Percentiles rank a stretch among this genome's conserved stretches.
Conservation (phyloP, 2,888 invertebrate species). For the Acronicta alni region DNA sequence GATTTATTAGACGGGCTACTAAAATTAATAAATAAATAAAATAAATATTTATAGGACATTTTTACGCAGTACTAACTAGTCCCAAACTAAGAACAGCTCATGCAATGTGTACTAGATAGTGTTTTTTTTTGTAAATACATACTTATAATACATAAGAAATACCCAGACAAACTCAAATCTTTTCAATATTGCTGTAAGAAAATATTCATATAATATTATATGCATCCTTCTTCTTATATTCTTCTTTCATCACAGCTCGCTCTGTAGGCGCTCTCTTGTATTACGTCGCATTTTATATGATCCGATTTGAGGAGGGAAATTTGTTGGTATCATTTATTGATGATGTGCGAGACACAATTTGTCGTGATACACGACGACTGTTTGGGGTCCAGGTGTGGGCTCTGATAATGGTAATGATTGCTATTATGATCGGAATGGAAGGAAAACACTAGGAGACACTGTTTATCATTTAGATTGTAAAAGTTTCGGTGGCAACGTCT, state of each 20-base stretch:
- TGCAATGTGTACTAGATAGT: too few species aligned
- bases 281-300: slow-evolving; percentile 37
- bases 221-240: not conserved
- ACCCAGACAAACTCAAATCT: too few species aligned
- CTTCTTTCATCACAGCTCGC: not conserved
- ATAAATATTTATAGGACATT: too few species aligned
- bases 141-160: too few species aligned
- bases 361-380: slow-evolving; percentile 22
- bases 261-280: slow-evolving; percentile 25
- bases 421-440: slow-evolving; percentile 46
- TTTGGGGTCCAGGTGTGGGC: slow-evolving; percentile 36
- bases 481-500: slow-evolving; percentile 4
- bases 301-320: slow-evolving; percentile 37
- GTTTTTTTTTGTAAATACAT: too few species aligned
- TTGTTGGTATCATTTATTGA: slow-evolving; percentile 37
- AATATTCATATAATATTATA: too few species aligned
- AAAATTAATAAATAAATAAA: too few species aligned
- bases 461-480: slow-evolving; percentile 28
- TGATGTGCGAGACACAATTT: slow-evolving; percentile 34
- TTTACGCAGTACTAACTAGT: too few species aligned
- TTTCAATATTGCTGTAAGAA: too few species aligned
- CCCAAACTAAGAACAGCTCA: too few species aligned
- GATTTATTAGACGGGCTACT: too few species aligned
- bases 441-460: slow-evolving; percentile 26
- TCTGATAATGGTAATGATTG: slow-evolving; percentile 47